Percentiles rank a stretch among this genome's conserved stretches.
Evolutionary conservation across 1,140 invertebrate species (phyloP).

Genomic region (Lepidostoma basale): DNA sequence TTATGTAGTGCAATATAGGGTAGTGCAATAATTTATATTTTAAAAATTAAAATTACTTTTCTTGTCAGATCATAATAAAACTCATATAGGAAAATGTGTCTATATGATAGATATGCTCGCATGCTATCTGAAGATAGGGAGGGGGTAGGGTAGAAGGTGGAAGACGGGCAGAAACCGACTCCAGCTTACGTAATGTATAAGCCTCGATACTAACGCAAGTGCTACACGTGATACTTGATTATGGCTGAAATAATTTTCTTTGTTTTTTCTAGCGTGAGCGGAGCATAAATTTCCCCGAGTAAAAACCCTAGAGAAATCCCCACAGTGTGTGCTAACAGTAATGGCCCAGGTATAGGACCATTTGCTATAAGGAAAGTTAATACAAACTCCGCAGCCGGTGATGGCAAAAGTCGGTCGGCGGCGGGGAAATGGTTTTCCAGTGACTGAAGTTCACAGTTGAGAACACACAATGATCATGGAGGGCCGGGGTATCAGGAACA

Average conservation of each 20-base stretch:
- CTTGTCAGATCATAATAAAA: too few relatives aligned
- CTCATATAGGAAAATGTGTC: too few relatives aligned
- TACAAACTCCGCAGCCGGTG: constrained; percentile 24
- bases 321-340: constrained; percentile 34
- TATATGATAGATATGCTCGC: too few relatives aligned
- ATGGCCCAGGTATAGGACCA: constrained; percentile 21
- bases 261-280: neutral
- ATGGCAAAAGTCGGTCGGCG: constrained; percentile 34
- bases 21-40: too few relatives aligned
- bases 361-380: constrained; percentile 26
- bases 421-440: constrained; percentile 42
- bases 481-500: constrained; percentile 24
- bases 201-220: too few relatives aligned
- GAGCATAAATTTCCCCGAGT: constrained; percentile 1
- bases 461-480: constrained; percentile 39
- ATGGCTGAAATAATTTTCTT: neutral
- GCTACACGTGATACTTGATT: too few relatives aligned
- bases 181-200: too few relatives aligned
- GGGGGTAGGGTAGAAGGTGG: too few relatives aligned
- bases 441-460: constrained; percentile 43
- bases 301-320: constrained; percentile 30
- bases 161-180: too few relatives aligned
- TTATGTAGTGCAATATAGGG: too few relatives aligned
- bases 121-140: too few relatives aligned
- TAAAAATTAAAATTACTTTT: too few relatives aligned